Base-by-base conservation (phyloP, 2,888 invertebrate genomes). In the Heliconius charithonia region DNA sequence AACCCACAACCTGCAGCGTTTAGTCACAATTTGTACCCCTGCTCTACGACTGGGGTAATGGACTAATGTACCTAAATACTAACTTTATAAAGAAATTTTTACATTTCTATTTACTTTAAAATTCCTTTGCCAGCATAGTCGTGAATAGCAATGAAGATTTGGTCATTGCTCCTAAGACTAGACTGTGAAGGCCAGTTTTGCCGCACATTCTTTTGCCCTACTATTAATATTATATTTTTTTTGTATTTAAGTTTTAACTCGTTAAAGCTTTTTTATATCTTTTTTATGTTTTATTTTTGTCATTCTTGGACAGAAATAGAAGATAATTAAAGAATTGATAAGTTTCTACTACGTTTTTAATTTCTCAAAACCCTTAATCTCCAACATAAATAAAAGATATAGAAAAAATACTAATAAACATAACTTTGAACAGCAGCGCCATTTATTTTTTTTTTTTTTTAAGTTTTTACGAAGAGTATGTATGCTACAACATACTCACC, bases 131-230 rank as follows among this genome's bases (percentile, higher is more conserved):
- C 65, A 56, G 51, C 37, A 41, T 69, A 37, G 71, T 32, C 16
- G 69, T 77, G 69, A 41, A 73, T 79, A 62, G n/a, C 56, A 78
- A 80, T 75, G 22, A 75, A 67, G 72, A 75, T 69, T 67, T 75
- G 75, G 72, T 76, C 80, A 76, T 72, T 78, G 80, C 72, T 75
- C 80, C 62, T 69, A 56, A 79, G 25, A 77, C 62, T 73, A 74
- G 77, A 66, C 29, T 41, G 27, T 69, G 67, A 80, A 80, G 78
- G 75, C 67, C 75, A 73, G 72, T 25, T 51, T 51, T 67, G 13
- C 67, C 37, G 62, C 37, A 32, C 19, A 73, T 59, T 59, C 56
- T 72, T 62, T 32, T 72, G 45, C 25, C n/a, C 10, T 45, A 45
- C 45, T 45, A 70, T 41, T 41, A 16, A 69, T 41, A 16, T 41